A percentile compares a stretch with the other conserved stretches of the same genome.
Evolutionary conservation across 2,797 vertebrate species (phyloP).

Genomic region (Fundulus diaphanus): DNA sequence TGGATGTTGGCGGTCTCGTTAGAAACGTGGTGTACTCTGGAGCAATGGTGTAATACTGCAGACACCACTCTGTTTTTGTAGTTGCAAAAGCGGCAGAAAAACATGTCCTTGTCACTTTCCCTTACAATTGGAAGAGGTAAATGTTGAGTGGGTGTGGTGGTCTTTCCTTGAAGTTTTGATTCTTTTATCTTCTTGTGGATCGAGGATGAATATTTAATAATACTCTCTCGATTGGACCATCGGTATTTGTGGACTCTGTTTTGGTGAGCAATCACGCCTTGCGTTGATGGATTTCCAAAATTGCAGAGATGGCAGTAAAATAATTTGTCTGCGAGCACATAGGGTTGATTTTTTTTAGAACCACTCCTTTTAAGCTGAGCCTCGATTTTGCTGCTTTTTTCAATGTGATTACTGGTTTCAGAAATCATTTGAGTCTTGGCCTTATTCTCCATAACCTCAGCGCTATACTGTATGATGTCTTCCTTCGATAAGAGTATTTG

Average conservation of each 20-base stretch:
- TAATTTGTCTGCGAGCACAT: constrained; percentile 35
- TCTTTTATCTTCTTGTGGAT: constrained; percentile 47
- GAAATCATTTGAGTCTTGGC: not conserved
- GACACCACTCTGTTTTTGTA: constrained; percentile 15
- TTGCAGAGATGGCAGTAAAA: constrained; percentile 75
- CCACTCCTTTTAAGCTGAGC: not conserved
- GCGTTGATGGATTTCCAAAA: constrained; percentile 50
- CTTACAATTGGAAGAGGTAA: constrained; percentile 67
- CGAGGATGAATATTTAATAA: constrained; percentile 48
- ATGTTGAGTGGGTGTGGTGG: constrained; percentile 45
- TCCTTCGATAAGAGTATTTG: not conserved
- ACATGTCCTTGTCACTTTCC: constrained; percentile 7
- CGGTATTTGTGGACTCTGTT: constrained; percentile 20
- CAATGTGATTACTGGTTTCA: not conserved
- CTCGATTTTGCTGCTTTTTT: not conserved
- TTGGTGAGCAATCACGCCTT: constrained; percentile 65
- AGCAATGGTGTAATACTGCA: constrained; percentile 42
- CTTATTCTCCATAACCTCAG: constrained; percentile 20
- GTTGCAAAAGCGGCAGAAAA: constrained; percentile 75
- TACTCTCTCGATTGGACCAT: accelerated
- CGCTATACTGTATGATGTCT: constrained; percentile 28
- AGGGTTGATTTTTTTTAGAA: not conserved
- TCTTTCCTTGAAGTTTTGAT: constrained; percentile 17
- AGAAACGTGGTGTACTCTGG: constrained; percentile 31
- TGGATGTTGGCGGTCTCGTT: not conserved